Base-by-base conservation (phyloP, 2,888 invertebrate species). In the Dasypolia templi region DNA sequence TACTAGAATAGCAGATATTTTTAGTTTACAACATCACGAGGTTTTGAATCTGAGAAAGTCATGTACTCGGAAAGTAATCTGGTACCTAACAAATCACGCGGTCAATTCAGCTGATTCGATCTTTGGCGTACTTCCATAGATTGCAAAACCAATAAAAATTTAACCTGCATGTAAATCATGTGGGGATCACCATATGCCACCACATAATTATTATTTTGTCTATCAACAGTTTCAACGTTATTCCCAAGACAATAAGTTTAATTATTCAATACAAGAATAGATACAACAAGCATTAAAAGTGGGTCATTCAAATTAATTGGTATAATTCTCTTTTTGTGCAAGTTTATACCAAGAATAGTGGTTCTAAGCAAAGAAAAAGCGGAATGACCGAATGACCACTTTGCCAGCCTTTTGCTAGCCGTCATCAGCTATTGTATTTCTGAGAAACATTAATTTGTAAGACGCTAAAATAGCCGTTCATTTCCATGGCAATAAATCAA, bases 71-170 rank as follows among this genome's bases (percentile, higher is more conserved):
- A 80, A 81, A 75, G 53, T 73, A 56, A 56, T 72, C 77, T 85
- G 75, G 87, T 69, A n/a, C n/a, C n/a, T n/a, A 83, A 86, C 81
- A 69, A 67, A 90, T 90, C 94, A 94, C 93, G 93, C 87, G 93
- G 83, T 87, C 72, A 80, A 82, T 91, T 93, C 93, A 93, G 89
- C 90, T 92, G 93, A 92, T 90, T 82, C 84, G 83, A 81, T 83
- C 70, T 83, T 88, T 95, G 94, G 94, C 94, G 86, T 46, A 72
- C 81, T 81, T 91, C 94, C 94, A 94, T 84, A 63, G 66, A 77
- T 82, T 81, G 86, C 66, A 72, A 82, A 84, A 79, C 64, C 59
- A 72, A 73, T 79, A 71, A 80, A 75, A 77, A 81, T 75, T 32
- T 75, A 75, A 73, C 65, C 66, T 72, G 62, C 66, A 73, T 70